Conservation (phyloP, 1,140 invertebrate species). For the Pissodes strobi region DNA sequence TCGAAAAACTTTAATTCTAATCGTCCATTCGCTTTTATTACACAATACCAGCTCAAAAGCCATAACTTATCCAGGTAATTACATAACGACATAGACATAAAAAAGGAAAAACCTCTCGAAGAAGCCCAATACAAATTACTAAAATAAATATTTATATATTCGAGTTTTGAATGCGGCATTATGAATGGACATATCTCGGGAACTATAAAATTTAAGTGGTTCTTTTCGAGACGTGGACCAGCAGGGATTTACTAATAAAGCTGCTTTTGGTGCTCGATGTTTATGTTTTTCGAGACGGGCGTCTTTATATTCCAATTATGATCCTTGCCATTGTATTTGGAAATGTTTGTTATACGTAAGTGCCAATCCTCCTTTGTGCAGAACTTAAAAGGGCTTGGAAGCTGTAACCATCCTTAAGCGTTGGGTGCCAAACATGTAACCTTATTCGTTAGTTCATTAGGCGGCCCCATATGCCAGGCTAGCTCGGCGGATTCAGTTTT, state of each 20-base stretch:
- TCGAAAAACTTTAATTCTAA: too few species aligned
- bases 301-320: conserved; percentile 24
- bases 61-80: conserved; percentile 12
- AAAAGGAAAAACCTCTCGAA: neutral
- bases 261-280: conserved; percentile 15
- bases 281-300: conserved; percentile 13
- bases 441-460: too few species aligned
- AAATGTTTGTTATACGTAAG: too few species aligned
- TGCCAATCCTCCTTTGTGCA: too few species aligned
- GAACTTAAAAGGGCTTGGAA: too few species aligned
- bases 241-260: conserved; percentile 27
- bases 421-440: too few species aligned
- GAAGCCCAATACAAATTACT: conserved; percentile 28
- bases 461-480: too few species aligned
- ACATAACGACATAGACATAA: conserved; percentile 3
- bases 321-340: too few species aligned
- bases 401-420: too few species aligned
- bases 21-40: too few species aligned
- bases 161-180: conserved; percentile 25
- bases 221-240: conserved; percentile 14
- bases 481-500: too few species aligned
- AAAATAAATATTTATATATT: conserved; percentile 37
- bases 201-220: conserved; percentile 34
- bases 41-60: too few species aligned
- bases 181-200: conserved; percentile 31